Evolutionary conservation across 2,888 invertebrate genomes (phyloP), one percentile per base, ranked within the genome.

Genomic region (Mythimna pallens): DNA sequence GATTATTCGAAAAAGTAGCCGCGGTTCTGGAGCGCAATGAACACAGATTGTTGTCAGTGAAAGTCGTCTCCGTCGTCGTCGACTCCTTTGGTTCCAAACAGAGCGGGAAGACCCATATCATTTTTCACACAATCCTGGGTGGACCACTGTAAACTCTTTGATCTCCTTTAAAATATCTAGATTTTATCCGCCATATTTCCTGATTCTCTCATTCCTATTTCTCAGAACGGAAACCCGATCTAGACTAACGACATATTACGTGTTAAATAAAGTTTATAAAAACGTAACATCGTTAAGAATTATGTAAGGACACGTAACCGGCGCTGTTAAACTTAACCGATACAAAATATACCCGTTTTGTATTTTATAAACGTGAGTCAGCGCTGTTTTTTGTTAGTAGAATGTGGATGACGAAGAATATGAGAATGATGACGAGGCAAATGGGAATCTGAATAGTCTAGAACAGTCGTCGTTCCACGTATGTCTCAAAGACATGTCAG

Each of bases 251-350:
- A 43, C 61, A 25, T 75, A 55, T 77, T 81, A 76, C 76, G 62
- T 81, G 62, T 40, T n/a, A 66, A 58, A 66, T 76, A 76, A 77
- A 81, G 22, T 58, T 66, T 40, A 57, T 61, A 57, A 64, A 47
- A 62, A 65, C 61, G 61, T 76, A 30, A 74, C 66, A 58, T 36
- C 52, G 73, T 76, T 50, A 52, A 58, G 17, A 54, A 67, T 77
- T 76, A 81, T 57, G 36, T 67, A 77, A 77, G 22, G 30, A 54
- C 10, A 81, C 62, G 77, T 81, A 77, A 77, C 62, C 8, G 81
- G 22, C 1, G 76, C 62, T 47, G 36, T 75, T 77, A 47, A 34
- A 65, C 34, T 30, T 77, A 66, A 80, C 36, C 9, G 61, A 47
- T 50, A 36, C 17, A 5, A 43, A 54, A 54, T 63, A 20, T 58